Conservation (phyloP, 2,888 invertebrate species). For the Plebejus argus region DNA sequence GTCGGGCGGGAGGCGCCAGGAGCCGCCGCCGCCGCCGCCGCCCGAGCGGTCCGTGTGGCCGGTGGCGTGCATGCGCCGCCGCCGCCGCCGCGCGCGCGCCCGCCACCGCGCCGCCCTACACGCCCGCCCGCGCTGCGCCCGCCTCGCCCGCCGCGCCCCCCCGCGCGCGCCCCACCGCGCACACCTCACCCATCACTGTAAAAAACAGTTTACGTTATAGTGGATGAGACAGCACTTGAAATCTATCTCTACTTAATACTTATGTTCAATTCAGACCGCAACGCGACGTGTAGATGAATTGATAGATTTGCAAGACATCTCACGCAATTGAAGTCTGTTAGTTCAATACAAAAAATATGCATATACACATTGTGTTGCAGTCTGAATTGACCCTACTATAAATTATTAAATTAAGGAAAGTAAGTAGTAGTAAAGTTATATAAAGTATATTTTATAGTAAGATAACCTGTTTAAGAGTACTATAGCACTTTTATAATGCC, state of each 20-base stretch:
- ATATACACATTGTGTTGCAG: too few relatives aligned
- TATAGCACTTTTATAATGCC: neutral
- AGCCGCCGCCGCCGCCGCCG: slow-evolving; percentile 83
- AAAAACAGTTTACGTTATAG: neutral
- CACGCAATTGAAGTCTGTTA: too few relatives aligned
- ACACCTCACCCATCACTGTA: slow-evolving; percentile 58
- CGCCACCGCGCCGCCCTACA: slow-evolving; percentile 80
- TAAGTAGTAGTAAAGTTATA: too few relatives aligned
- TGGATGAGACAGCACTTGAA: neutral
- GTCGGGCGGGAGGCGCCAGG: slow-evolving; percentile 95
- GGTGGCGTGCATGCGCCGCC: slow-evolving; percentile 90
- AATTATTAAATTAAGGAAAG: too few relatives aligned
- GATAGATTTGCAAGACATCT: too few relatives aligned
- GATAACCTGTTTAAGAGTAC: neutral
- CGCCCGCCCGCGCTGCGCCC: slow-evolving; percentile 56
- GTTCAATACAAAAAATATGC: too few relatives aligned
- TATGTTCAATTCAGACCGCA: too few relatives aligned
- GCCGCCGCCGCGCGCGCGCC: slow-evolving; percentile 81
- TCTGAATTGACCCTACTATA: too few relatives aligned
- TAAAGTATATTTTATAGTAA: too few relatives aligned
- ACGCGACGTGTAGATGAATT: too few relatives aligned
- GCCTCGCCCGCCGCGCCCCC: slow-evolving; percentile 43
- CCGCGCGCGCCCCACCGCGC: slow-evolving; percentile 51
- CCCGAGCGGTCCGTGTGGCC: slow-evolving; percentile 92
- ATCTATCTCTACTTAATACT: neutral